Conservation (phyloP, 2,888 invertebrate genomes). For the Amphipyra tragopoginis region DNA sequence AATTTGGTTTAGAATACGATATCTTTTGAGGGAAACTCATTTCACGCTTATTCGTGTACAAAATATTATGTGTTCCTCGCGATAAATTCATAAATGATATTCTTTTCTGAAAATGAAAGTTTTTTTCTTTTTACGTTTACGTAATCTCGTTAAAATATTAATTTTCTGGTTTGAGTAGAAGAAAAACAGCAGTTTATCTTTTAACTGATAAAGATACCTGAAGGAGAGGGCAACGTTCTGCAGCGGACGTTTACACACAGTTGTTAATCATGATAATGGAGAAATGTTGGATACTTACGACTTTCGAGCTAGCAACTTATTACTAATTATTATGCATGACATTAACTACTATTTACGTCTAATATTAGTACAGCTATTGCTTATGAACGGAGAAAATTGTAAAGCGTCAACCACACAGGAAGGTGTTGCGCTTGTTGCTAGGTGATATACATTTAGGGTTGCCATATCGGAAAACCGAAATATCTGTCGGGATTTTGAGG, state of each 20-base stretch:
- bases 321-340: conserved; percentile 10
- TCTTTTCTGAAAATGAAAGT: conserved; percentile 28
- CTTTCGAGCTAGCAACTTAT: conserved; percentile 1
- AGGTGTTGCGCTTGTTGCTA: too few relatives aligned
- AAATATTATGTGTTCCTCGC: conserved; percentile 44
- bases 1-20: conserved; percentile 60
- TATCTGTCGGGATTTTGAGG: too few relatives aligned
- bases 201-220: conserved; percentile 10
- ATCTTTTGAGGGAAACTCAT: conserved; percentile 60
- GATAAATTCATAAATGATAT: conserved; percentile 48
- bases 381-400: too few relatives aligned
- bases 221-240: conserved; percentile 19
- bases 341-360: conserved; percentile 22
- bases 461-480: too few relatives aligned
- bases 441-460: too few relatives aligned
- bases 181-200: conserved; percentile 10
- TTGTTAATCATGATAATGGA: conserved; percentile 44
- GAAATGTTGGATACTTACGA: conserved; percentile 22
- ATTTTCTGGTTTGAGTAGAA: conserved; percentile 3
- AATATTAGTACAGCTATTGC: conserved; percentile 8
- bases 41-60: conserved; percentile 56
- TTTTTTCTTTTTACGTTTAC: conserved; percentile 32
- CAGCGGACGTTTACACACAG: conserved; percentile 19
- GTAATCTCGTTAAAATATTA: conserved; percentile 28
- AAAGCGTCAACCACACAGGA: too few relatives aligned